These are phyloP conservation scores for Diorhabda sublineata DNA, from an alignment of 1,140 invertebrate species.

Conservation along the genomic window DNA sequence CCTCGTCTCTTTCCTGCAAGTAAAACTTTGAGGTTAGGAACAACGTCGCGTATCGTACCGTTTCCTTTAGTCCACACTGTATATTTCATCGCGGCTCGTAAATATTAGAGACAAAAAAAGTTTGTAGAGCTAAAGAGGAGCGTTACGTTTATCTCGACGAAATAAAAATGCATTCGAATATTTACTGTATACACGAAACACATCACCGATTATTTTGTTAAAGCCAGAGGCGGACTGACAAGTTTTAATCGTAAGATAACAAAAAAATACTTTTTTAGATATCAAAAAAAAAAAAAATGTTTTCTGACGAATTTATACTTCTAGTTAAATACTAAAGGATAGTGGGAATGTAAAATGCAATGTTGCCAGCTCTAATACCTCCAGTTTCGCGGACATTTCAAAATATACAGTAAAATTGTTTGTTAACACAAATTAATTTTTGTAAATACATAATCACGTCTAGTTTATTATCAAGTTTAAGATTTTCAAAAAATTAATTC, in stretches of 20 bases:
- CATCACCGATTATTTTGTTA: neutral
- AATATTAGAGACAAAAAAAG: neutral
- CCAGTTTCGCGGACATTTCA: neutral
- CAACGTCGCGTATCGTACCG: no score
- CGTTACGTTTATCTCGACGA: conserved; percentile 26
- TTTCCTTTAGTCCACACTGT: no score
- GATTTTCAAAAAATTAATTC: no score
- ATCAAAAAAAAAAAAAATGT: neutral
- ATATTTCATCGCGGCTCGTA: neutral
- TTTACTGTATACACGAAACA: conserved; percentile 32
- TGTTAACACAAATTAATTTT: no score
- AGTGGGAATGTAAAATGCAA: neutral
- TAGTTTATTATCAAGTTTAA: no score
- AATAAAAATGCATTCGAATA: conserved; percentile 44
- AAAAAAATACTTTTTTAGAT: neutral
- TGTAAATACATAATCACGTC: no score
- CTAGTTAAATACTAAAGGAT: neutral
- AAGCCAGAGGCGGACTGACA: neutral
- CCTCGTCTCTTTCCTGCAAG: no score
- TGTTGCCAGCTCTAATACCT: neutral
- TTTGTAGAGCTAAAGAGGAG: neutral
- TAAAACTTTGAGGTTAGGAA: no score
- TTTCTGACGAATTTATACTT: neutral
- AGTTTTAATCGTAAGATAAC: neutral
- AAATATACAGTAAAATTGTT: no score